Evolutionary conservation across 2,888 invertebrate species (phyloP).

Genomic region (Bugulina stolonifera): DNA sequence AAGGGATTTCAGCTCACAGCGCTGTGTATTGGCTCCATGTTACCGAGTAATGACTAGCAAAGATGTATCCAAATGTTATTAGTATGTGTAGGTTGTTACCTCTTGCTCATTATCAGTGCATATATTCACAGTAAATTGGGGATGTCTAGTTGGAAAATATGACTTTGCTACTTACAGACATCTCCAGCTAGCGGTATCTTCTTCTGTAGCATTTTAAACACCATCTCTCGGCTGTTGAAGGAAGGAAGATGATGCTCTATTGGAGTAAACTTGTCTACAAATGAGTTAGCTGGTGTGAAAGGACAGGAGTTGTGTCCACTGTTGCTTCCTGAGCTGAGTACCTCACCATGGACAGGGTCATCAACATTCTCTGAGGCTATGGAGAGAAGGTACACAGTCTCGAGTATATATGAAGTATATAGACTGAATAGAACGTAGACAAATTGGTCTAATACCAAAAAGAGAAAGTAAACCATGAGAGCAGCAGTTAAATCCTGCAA

Average conservation of each 20-base stretch:
- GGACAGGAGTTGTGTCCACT: conserved; percentile 31
- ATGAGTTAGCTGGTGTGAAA: conserved; percentile 51
- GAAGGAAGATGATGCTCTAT: conserved; percentile 43
- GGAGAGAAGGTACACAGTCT: too few species aligned
- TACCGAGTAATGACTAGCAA: too few species aligned
- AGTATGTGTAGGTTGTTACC: too few species aligned
- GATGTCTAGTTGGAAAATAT: background rate
- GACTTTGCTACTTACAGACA: background rate
- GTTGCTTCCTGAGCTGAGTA: background rate
- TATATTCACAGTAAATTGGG: background rate
- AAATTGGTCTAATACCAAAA: too few species aligned
- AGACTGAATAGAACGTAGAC: too few species aligned
- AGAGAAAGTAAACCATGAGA: too few species aligned
- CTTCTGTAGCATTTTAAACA: conserved; percentile 51
- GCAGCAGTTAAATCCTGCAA: too few species aligned
- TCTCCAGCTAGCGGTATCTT: conserved; percentile 40
- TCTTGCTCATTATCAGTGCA: too few species aligned
- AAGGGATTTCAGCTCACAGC: too few species aligned
- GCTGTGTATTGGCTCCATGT: too few species aligned
- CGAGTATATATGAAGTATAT: too few species aligned
- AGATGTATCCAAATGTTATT: too few species aligned
- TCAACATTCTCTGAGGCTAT: background rate
- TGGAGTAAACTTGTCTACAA: conserved; percentile 34
- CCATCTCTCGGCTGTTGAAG: conserved; percentile 55
- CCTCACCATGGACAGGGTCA: background rate